phyloP scores from a whole-genome alignment of 2,113 vertebrate species.

The Callopanchax toddi region DNA sequence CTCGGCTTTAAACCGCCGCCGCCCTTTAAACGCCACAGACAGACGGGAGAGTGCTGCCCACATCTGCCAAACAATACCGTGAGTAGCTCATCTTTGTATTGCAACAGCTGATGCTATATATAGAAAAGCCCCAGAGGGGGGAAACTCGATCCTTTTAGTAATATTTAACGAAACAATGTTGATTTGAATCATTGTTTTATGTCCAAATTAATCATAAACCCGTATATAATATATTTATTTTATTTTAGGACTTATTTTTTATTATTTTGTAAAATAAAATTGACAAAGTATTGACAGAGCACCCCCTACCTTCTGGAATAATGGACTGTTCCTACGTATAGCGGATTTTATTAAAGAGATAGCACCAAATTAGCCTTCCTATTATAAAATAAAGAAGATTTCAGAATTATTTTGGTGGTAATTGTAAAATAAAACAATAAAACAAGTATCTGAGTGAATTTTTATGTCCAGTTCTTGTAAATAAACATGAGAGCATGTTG shows the following conservation, averaged over 20 bases:
- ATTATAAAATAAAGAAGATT: not conserved
- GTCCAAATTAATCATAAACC: fast-evolving
- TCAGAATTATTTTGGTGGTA: too few relatives aligned
- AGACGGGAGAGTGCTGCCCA: slow-evolving; percentile 46
- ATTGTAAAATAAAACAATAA: too few relatives aligned
- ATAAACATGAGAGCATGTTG: too few relatives aligned
- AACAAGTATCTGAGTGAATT: too few relatives aligned
- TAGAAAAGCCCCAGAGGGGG: slow-evolving; percentile 69
- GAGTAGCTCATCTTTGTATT: slow-evolving; percentile 79
- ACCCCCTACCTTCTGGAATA: slow-evolving; percentile 49
- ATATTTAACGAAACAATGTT: not conserved
- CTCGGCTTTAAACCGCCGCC: slow-evolving; percentile 50
- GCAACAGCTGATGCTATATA: slow-evolving; percentile 82
- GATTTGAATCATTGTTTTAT: not conserved
- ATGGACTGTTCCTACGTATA: slow-evolving; percentile 68
- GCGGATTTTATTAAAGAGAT: slow-evolving; percentile 65
- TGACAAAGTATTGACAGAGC: not conserved
- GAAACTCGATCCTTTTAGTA: not conserved
- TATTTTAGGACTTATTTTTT: fast-evolving
- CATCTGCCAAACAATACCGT: slow-evolving; percentile 72
- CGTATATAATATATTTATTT: fast-evolving
- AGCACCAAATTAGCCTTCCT: slow-evolving; percentile 45
- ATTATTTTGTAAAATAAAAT: not conserved
- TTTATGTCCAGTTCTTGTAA: too few relatives aligned
- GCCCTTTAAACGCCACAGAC: slow-evolving; percentile 33